Conservation (phyloP, 2,888 invertebrate genomes). For the Eustalomyia histrio region DNA sequence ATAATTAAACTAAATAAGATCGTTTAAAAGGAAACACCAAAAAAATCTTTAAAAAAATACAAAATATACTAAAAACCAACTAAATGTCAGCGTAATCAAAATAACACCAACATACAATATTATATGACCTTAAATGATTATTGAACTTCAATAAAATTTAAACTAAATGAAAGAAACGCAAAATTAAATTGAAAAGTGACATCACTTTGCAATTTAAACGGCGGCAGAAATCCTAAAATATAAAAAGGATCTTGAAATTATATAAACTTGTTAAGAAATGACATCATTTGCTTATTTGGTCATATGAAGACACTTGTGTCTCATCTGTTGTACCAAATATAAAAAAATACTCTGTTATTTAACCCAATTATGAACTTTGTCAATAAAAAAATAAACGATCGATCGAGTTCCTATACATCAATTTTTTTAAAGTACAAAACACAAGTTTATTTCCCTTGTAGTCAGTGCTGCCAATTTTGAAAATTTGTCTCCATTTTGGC, state of each 20-base stretch:
- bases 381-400: slow-evolving; percentile 10
- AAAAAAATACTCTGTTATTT: slow-evolving; percentile 8
- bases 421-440: background rate
- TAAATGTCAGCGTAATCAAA: slow-evolving; percentile 34
- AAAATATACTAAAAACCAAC: background rate
- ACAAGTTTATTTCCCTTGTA: too few relatives aligned
- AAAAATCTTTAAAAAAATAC: slow-evolving; percentile 23
- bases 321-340: background rate
- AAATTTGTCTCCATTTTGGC: too few relatives aligned
- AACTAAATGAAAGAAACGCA: too few relatives aligned
- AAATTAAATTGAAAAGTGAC: slow-evolving; percentile 28
- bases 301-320: background rate
- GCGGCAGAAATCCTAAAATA: background rate
- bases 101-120: slow-evolving; percentile 20
- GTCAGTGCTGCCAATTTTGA: too few relatives aligned
- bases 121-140: slow-evolving; percentile 29
- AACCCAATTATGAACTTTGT: slow-evolving; percentile 40
- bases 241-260: background rate
- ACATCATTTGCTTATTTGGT: slow-evolving; percentile 33
- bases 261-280: background rate
- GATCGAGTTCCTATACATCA: slow-evolving; percentile 27
- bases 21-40: background rate
- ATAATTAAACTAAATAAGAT: slow-evolving; percentile 11
- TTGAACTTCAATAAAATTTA: slow-evolving; percentile 17
- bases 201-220: background rate